A percentile compares a stretch with the other conserved stretches of the same genome.
These are phyloP conservation scores for Drymonia ruficornis DNA, from an alignment of 2,888 invertebrate genomes.

Conservation along the genomic window DNA sequence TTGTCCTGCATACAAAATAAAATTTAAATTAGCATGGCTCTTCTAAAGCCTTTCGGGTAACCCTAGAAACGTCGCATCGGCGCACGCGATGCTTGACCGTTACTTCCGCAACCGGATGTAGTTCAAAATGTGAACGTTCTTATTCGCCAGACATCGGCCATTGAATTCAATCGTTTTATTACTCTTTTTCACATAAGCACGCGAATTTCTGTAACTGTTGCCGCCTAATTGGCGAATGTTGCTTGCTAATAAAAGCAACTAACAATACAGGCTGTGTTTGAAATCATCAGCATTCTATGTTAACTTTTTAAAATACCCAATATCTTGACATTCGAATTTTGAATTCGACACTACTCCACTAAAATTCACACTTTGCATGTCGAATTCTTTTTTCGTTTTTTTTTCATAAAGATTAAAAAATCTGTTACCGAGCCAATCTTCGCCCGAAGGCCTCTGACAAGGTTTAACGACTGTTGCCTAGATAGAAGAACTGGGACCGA, in stretches of 20 bases:
- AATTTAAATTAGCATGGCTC: background rate
- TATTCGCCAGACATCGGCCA: constrained; percentile 22
- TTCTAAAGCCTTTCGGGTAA: constrained; percentile 2
- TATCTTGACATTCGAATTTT: no score
- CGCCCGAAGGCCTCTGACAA: no score
- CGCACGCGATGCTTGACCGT: constrained; percentile 65
- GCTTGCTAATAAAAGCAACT: constrained; percentile 1
- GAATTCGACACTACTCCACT: no score
- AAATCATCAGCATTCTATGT: background rate
- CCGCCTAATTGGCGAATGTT: constrained; percentile 6
- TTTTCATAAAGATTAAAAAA: no score
- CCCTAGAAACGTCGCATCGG: constrained; percentile 19
- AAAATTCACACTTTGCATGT: no score
- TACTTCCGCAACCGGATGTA: constrained; percentile 63
- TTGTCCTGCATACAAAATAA: background rate
- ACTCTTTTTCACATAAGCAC: constrained; percentile 10
- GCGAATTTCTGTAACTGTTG: constrained; percentile 10
- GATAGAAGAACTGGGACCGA: no score
- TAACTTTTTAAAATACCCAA: no score
- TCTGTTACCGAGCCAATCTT: no score
- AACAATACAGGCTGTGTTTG: background rate
- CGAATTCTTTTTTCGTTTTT: no score
- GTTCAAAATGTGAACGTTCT: constrained; percentile 40
- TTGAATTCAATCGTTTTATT: constrained; percentile 18
- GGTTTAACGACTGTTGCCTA: no score